These are phyloP conservation scores for Diceros bicornis DNA, from an alignment of 2,797 vertebrate species.

Conservation along the genomic window DNA sequence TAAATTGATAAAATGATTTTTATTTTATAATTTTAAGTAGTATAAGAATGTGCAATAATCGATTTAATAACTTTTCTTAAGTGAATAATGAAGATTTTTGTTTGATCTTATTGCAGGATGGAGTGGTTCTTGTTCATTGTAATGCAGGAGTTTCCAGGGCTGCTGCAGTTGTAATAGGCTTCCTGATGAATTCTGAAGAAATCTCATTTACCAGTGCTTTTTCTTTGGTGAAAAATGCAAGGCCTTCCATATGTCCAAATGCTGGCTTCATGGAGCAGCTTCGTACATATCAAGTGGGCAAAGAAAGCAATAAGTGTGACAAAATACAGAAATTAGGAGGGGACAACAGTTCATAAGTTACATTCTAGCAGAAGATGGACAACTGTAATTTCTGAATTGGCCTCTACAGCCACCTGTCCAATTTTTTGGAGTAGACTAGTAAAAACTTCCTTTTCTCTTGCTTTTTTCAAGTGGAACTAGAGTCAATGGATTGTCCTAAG, in stretches of 20 bases:
- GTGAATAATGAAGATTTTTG: not conserved
- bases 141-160: constrained; percentile 97
- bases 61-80: constrained; percentile 31
- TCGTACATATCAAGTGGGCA: constrained; percentile 90
- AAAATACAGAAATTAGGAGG: constrained; percentile 68
- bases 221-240: constrained; percentile 93
- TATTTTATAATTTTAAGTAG: constrained; percentile 50
- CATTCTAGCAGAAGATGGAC: not conserved
- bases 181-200: constrained; percentile 94
- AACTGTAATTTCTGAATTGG: constrained; percentile 65
- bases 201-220: constrained; percentile 93
- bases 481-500: not conserved
- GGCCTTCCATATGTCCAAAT: constrained; percentile 94
- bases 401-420: not conserved
- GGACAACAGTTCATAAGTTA: constrained; percentile 42
- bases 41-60: not conserved
- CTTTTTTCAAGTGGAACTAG: constrained; percentile 33
- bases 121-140: constrained; percentile 96
- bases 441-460: constrained; percentile 38
- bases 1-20: constrained; percentile 25
- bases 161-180: constrained; percentile 94
- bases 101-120: constrained; percentile 90
- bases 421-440: not conserved
- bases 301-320: constrained; percentile 83
- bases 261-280: constrained; percentile 96